phyloP scores from a whole-genome alignment of 2,888 invertebrate species.

The Thalpophila matura region DNA sequence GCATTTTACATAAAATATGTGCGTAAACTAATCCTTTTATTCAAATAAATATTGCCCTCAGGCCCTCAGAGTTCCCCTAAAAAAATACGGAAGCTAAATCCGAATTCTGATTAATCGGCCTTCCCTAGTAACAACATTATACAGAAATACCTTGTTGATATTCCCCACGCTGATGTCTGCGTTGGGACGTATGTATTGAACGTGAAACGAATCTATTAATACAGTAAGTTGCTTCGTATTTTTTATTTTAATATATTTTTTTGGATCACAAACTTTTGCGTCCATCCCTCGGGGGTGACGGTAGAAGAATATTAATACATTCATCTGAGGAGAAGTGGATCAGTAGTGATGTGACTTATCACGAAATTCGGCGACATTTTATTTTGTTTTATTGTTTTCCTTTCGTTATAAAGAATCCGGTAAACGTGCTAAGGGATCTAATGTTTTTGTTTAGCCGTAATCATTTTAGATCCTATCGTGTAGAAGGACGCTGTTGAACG shows the following conservation, averaged over 20 bases:
- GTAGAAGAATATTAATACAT: conserved; percentile 56
- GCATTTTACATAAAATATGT: conserved; percentile 30
- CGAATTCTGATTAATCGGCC: conserved; percentile 39
- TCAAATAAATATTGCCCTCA: conserved; percentile 25
- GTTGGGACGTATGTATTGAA: conserved; percentile 50
- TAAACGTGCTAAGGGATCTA: conserved; percentile 32
- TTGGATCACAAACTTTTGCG: conserved; percentile 54
- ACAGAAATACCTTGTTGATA: conserved; percentile 45
- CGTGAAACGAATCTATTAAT: conserved; percentile 61
- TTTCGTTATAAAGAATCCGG: conserved; percentile 20
- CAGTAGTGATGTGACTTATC: conserved; percentile 50
- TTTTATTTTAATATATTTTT: conserved; percentile 62
- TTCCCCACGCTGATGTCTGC: conserved; percentile 40
- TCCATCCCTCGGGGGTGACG: conserved; percentile 46
- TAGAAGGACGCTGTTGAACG: conserved; percentile 39
- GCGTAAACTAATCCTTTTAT: conserved; percentile 43
- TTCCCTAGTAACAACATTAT: conserved; percentile 37
- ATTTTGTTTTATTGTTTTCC: conserved; percentile 48
- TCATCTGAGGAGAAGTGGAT: conserved; percentile 50
- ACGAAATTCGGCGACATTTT: conserved; percentile 22
- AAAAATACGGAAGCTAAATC: conserved; percentile 40
- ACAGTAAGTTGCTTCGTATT: conserved; percentile 53
- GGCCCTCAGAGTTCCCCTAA: conserved; percentile 11
- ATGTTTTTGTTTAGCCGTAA: conserved; percentile 38
- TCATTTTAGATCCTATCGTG: conserved; percentile 27